Evolutionary conservation across 2,113 vertebrate species (phyloP).

Genomic region (Catharus bicknelli): DNA sequence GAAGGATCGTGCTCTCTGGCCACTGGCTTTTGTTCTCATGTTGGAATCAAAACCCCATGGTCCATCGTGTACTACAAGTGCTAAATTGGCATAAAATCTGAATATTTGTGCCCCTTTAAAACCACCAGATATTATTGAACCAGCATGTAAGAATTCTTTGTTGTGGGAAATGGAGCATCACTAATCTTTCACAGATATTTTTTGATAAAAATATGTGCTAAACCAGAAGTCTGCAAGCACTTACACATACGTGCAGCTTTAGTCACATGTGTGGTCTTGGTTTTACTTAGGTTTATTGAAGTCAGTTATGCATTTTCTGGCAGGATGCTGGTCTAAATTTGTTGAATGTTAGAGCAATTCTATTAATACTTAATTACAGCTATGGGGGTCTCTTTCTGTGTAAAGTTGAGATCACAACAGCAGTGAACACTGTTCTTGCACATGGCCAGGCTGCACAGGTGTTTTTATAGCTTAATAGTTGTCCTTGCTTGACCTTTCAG

Average conservation of each 20-base stretch:
- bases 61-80: background rate
- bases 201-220: background rate
- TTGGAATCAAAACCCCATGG: background rate
- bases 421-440: background rate
- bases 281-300: background rate
- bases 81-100: background rate
- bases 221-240: background rate
- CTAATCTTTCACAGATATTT: background rate
- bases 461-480: background rate
- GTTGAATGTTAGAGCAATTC: background rate
- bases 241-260: background rate
- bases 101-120: background rate
- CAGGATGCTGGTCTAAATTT: background rate
- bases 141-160: background rate
- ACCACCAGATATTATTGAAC: background rate
- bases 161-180: background rate
- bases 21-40: background rate
- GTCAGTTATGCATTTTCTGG: background rate
- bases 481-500: slow-evolving; percentile 19
- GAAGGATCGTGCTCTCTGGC: background rate
- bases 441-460: background rate
- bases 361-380: background rate
- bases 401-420: background rate
- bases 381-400: background rate
- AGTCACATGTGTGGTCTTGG: background rate